Base-by-base conservation (phyloP, 2,888 invertebrate genomes). In the Drosophila cognata region DNA sequence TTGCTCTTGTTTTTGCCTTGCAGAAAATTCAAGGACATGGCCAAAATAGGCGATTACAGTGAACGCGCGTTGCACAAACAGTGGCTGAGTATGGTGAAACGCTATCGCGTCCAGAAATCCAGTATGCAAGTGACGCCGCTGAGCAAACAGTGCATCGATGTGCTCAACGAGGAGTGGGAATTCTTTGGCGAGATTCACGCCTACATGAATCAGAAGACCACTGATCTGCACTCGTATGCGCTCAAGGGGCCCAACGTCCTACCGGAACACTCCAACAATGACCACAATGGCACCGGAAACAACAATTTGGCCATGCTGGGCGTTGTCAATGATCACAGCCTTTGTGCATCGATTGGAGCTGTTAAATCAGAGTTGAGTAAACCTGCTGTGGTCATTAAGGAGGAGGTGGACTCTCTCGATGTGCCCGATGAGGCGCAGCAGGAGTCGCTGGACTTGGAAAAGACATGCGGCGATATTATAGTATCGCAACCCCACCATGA, bases 151-250 rank as follows among this genome's bases (percentile, higher is more conserved):
- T 58, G 55, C 64, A 79, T 84, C 28, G 83, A 73, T 10, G 51
- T 36, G 28, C 51, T 88, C 8, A 86, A 90, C 65, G 84, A 90
- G 58, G 93, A 93, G 59, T 92, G 93, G 93, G 92, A 92, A 60
- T 92, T 91, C 71, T 92, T 92, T 52, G 86, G 89, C n/a, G 81
- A 87, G 7, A 92, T 92, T 16, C 92, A 92, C 52, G 77, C 79
- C 4, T 93, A 91, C 36, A 92, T 92, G 92, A 90, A 91, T n/a
- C 91, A 90, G 25, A 91, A 91, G 60, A 90, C 92, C 13, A 89
- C 91, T 18, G 92, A 92, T 71, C 75, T 93, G 58, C 92, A 92
- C 67, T 93, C 92, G 56, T 92, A 92, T 50, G 92, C 92, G 0
- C 82, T 92, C 18, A 90, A 88, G 61, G 79, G 86, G 33, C 82